Conservation (phyloP, 1,140 invertebrate species). For the Apocrypta bakeri region DNA sequence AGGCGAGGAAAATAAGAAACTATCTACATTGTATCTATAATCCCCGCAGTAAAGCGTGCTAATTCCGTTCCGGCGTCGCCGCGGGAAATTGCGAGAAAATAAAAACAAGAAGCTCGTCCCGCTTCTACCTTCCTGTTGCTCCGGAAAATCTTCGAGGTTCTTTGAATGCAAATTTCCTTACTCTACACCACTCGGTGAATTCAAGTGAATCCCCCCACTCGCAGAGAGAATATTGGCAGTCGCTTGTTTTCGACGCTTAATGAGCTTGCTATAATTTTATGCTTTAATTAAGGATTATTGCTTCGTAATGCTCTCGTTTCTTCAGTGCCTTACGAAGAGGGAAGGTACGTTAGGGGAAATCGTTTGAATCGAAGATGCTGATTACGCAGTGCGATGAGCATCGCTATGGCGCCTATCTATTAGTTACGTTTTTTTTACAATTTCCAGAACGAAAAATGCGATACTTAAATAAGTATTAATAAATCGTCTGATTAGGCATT, state of each 20-base stretch:
- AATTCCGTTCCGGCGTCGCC: slow-evolving; percentile 62
- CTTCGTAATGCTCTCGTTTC: background rate
- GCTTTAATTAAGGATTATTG: slow-evolving; percentile 45
- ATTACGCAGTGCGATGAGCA: slow-evolving; percentile 7
- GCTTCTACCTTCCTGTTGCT: slow-evolving; percentile 44
- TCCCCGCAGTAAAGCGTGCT: slow-evolving; percentile 63
- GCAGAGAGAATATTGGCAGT: slow-evolving; percentile 19
- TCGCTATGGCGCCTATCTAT: background rate
- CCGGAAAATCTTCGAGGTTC: slow-evolving; percentile 57
- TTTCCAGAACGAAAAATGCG: too few relatives aligned
- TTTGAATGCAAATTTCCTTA: slow-evolving; percentile 66
- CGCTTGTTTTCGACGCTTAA: slow-evolving; percentile 43
- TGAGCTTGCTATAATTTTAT: slow-evolving; percentile 44
- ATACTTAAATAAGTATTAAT: too few relatives aligned
- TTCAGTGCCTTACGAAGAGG: background rate
- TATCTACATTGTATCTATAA: too few relatives aligned
- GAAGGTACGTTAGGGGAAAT: background rate
- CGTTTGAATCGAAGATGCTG: slow-evolving; percentile 19
- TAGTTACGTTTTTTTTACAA: too few relatives aligned
- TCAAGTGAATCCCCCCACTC: slow-evolving; percentile 2
- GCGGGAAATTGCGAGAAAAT: slow-evolving; percentile 70
- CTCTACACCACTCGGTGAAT: slow-evolving; percentile 33
- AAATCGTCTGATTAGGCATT: too few relatives aligned
- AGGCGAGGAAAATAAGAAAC: too few relatives aligned
- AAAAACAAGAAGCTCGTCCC: slow-evolving; percentile 63